Evolutionary conservation across 1,140 invertebrate species (phyloP), one percentile per base, ranked within the genome.

Genomic region (Andricus grossulariae): DNA sequence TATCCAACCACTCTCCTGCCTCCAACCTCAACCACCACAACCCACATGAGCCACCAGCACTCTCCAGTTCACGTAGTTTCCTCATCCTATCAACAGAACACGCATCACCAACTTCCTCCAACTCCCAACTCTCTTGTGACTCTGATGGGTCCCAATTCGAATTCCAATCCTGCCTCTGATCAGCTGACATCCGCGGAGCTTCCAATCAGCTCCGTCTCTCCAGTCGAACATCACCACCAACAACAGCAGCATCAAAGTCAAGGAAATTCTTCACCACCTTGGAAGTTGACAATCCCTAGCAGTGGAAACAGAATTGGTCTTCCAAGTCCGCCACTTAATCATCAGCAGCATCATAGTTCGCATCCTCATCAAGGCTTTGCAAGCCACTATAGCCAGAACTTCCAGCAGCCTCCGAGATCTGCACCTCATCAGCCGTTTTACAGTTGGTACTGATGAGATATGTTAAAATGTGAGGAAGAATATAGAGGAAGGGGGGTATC

Each of bases 121-220:
- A 93, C 93, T 0, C 91, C 93, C 1, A 94, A 93, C 78, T 93
- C 93, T 12, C 82, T 94, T 25, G 90, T 93, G 0, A 92, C 93
- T 0, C 93, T 93, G 82, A 91, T 93, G 80, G 92, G 93, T 4
- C 88, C 90, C 13, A 93, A 90, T 83, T 92, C 92, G 15, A 92
- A 91, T 50, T 92, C 92, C 3, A 92, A 91, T 55, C 80, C 87
- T 0, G 73, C 83, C 1, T 83, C 87, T 0, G 90, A 91, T 0
- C 90, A 91, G 2, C 39, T 91, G n/a, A 75, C 83, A 0, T 66
- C 83, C 0, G 77, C 84, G 0, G 90, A 90, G 11, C 54, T 90
- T 0, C 84, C 88, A 0, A 86, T 90, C 16, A 81, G 79, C 5
- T 88, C 89, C 0, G 86, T 85, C 0, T 90, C 89, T 0, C 87